Conservation (phyloP, 2,888 invertebrate species). For the Acrobasis consociella region DNA sequence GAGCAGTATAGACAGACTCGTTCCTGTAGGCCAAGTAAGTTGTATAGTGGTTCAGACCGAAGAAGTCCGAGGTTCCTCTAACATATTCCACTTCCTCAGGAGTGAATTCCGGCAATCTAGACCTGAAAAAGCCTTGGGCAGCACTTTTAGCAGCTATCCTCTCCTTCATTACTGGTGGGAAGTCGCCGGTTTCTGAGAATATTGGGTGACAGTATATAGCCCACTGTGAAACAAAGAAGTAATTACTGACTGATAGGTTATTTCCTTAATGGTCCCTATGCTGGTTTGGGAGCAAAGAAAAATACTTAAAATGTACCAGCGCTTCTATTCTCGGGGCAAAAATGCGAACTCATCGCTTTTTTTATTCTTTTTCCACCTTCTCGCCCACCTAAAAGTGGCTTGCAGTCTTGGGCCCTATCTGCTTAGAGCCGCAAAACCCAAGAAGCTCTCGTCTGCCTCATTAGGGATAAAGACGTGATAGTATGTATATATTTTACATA, state of each 20-base stretch:
- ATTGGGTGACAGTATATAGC: constrained; percentile 83
- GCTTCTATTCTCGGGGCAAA: no score
- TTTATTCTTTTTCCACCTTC: no score
- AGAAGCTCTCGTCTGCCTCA: no score
- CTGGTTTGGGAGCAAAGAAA: no score
- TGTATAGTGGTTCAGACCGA: constrained; percentile 85
- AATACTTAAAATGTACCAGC: no score
- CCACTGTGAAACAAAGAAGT: constrained; percentile 40
- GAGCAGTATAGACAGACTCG: constrained; percentile 28
- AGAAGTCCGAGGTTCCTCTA: constrained; percentile 46
- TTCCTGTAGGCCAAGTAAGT: constrained; percentile 45
- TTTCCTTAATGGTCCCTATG: no score
- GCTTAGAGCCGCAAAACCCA: no score
- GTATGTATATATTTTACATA: no score
- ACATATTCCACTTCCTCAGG: constrained; percentile 52
- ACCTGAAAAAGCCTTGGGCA: constrained; percentile 58
- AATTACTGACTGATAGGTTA: not conserved
- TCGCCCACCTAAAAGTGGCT: no score
- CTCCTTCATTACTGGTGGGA: constrained; percentile 80
- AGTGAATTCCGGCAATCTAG: constrained; percentile 67
- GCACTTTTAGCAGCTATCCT: constrained; percentile 71
- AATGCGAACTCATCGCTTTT: no score
- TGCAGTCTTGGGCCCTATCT: no score
- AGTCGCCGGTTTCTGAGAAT: constrained; percentile 77
- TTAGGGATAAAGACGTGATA: no score